phyloP scores from a whole-genome alignment of 2,797 vertebrate species.

The Nothura maculosa region DNA sequence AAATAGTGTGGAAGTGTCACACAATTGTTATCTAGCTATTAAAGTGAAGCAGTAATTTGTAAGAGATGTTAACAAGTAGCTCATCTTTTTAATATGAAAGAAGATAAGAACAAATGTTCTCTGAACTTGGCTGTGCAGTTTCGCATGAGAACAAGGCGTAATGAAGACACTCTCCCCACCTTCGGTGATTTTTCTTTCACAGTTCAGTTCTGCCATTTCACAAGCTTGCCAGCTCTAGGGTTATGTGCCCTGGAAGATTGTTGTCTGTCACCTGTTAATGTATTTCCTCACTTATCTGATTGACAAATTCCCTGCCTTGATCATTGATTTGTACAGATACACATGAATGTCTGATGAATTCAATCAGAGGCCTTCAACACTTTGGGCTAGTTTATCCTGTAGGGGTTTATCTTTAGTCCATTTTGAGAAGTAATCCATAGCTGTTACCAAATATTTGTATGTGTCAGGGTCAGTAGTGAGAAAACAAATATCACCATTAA shows the following conservation, averaged over 20 bases:
- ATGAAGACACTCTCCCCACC: conserved; percentile 3
- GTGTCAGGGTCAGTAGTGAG: conserved; percentile 33
- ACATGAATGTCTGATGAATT: conserved; percentile 63
- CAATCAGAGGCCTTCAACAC: conserved; percentile 67
- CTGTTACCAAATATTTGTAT: conserved; percentile 54
- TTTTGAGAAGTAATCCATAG: conserved; percentile 46
- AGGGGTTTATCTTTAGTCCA: conserved; percentile 43
- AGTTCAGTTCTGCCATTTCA: conserved; percentile 74
- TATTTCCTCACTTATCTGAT: conserved; percentile 74
- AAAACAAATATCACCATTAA: conserved; percentile 61
- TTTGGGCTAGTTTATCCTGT: conserved; percentile 57
- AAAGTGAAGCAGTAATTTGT: conserved; percentile 54
- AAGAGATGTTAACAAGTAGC: conserved; percentile 52
- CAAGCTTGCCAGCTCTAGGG: conserved; percentile 45
- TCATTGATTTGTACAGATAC: conserved; percentile 63
- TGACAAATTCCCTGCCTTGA: conserved; percentile 59
- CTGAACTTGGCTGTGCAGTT: background rate
- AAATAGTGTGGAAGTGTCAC: conserved; percentile 64
- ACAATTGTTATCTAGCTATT: conserved; percentile 37
- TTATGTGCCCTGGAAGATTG: conserved; percentile 67
- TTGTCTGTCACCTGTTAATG: conserved; percentile 77
- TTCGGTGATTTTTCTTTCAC: conserved; percentile 65
- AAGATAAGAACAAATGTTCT: background rate
- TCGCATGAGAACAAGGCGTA: background rate
- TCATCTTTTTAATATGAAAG: conserved; percentile 19